Percentiles rank a stretch among this genome's conserved stretches.
Conservation (phyloP, 2,113 vertebrate species). For the Castor canadensis region DNA sequence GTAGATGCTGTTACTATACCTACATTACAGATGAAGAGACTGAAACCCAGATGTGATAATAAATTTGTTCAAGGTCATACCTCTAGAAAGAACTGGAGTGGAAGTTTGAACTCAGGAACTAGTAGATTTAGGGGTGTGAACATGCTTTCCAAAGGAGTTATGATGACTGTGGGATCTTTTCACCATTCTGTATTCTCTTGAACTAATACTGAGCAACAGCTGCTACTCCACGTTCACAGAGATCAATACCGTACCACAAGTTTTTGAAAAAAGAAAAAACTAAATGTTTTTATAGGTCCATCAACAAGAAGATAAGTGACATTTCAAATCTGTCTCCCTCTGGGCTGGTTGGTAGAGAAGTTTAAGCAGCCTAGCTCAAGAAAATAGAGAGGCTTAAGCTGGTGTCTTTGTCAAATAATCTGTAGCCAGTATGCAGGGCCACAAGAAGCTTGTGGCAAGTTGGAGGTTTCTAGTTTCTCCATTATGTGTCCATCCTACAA, state of each 20-base stretch:
- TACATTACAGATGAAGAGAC: neutral
- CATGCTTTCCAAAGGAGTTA: neutral
- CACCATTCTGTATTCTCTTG: neutral
- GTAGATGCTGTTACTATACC: neutral
- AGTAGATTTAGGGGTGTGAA: neutral
- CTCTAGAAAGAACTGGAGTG: neutral
- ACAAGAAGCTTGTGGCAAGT: neutral
- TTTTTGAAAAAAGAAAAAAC: neutral
- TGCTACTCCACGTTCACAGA: neutral
- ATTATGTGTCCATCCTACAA: too few species aligned
- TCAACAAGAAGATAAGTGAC: neutral
- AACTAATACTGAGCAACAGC: neutral
- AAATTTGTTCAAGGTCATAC: neutral
- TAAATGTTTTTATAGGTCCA: neutral
- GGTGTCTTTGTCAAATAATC: neutral
- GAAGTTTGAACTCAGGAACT: neutral
- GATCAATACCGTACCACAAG: neutral
- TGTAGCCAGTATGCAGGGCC: too few species aligned
- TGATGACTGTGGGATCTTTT: neutral
- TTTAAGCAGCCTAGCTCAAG: neutral
- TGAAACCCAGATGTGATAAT: neutral
- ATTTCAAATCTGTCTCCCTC: neutral
- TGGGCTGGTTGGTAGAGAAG: neutral
- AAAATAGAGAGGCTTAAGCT: too few species aligned
- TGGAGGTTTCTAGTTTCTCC: neutral